Percentiles rank a stretch among this genome's conserved stretches.
phyloP scores from a whole-genome alignment of 2,888 invertebrate species.

The Argyresthia albistria region DNA sequence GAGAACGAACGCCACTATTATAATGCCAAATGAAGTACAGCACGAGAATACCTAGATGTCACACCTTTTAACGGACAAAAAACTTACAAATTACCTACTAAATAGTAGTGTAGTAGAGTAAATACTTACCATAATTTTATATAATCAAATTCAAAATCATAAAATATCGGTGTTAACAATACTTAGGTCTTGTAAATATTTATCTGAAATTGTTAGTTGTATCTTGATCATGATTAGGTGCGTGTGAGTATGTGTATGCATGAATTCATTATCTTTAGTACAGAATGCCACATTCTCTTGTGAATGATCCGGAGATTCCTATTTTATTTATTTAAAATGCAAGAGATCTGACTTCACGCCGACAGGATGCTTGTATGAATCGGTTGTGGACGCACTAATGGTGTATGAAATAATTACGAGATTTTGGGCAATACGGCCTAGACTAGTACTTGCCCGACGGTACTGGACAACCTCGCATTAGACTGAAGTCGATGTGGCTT shows the following conservation, averaged over 20 bases:
- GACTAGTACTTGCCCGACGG: too few species aligned
- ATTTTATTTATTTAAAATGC: neutral
- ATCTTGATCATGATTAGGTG: neutral
- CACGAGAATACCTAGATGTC: neutral
- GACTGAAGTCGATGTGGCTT: neutral
- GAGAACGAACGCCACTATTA: too few species aligned
- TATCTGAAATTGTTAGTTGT: conserved; percentile 1
- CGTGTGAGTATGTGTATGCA: conserved; percentile 5
- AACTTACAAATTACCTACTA: neutral
- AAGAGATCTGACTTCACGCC: conserved; percentile 2
- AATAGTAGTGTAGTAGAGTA: neutral
- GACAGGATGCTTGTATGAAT: neutral
- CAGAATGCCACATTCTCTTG: neutral
- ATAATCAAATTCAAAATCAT: neutral
- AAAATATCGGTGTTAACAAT: neutral
- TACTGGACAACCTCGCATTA: neutral
- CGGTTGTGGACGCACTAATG: too few species aligned
- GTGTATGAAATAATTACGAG: neutral
- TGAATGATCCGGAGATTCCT: neutral
- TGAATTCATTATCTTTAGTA: neutral
- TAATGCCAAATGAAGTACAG: too few species aligned
- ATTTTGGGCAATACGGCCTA: neutral
- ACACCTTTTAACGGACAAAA: neutral
- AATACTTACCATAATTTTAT: neutral
- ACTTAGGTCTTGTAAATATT: conserved; percentile 1